Evolutionary conservation across 2,888 invertebrate genomes (phyloP), one percentile per base, ranked within the genome.

Genomic region (Drosophila quinaria): DNA sequence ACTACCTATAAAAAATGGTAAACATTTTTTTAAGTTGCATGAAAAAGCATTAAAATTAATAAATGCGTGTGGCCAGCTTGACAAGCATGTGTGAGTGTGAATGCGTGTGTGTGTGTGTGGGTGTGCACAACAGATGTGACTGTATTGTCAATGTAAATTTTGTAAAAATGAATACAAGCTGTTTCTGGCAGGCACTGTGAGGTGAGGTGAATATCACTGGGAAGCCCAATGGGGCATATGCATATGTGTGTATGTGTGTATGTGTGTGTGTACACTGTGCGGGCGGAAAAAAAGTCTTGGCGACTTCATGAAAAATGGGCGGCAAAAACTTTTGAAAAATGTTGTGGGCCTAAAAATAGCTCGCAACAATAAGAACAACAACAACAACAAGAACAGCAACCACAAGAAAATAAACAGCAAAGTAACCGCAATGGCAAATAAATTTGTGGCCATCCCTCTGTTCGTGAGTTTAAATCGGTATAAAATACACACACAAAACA

Each of bases 391-490:
- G 31, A 67, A 59, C 51, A 41, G 22, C 58, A 60, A 22, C 31
- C 69, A 49, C 25, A 58, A 44, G 22, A 60, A 51, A 54, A 54
- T 44, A 47, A 63, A 62, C 65, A 59, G 69, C 68, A 74, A 88
- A 75, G 83, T 86, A 84, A 86, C 85, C 85, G 71, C 85, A 89
- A 71, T 80, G 79, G 81, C 89, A 89, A 84, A 86, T 86, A 86
- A 81, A 86, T 89, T 86, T 86, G 85, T 52, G 89, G 89, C 69
- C 68, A 67, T 55, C 55, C 59, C 52, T n/a, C n/a, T n/a, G n/a
- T n/a, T n/a, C n/a, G n/a, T 71, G 51, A 51, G 56, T 52, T 49
- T 65, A 71, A 65, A 76, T 71, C 65, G 56, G 61, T 50, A 74
- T 74, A 79, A 79, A 74, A 71, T 65, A 80, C 63, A 78, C 51